These are phyloP conservation scores for Acromyrmex charruanus DNA, from an alignment of 1,140 invertebrate genomes.

Conservation along the genomic window DNA sequence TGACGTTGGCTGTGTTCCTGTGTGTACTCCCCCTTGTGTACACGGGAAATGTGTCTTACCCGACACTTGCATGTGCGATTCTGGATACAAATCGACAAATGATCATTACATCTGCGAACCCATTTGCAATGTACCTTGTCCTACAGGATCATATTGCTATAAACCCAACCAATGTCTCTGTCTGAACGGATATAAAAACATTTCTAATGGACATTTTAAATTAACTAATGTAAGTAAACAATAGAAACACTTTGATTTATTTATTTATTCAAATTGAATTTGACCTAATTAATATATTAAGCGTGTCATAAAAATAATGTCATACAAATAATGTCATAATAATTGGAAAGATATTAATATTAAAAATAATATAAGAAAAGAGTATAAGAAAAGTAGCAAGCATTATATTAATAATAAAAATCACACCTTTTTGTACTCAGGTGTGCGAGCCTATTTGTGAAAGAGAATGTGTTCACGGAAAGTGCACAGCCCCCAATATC, in stretches of 20 bases:
- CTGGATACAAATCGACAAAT: slow-evolving; percentile 53
- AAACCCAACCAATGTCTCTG: slow-evolving; percentile 21
- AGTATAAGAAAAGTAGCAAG: neutral
- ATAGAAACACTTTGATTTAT: neutral
- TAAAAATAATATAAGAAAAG: neutral
- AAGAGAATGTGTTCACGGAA: slow-evolving; percentile 53
- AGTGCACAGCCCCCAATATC: slow-evolving; percentile 74
- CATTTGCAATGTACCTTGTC: slow-evolving; percentile 46
- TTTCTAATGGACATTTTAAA: neutral
- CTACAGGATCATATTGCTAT: slow-evolving; percentile 19
- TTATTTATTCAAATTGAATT: slow-evolving; percentile 7
- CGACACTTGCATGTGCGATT: slow-evolving; percentile 71
- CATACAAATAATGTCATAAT: slow-evolving; percentile 8
- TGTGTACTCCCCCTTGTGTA: slow-evolving; percentile 64
- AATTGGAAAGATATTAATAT: neutral
- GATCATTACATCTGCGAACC: slow-evolving; percentile 51
- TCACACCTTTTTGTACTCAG: neutral
- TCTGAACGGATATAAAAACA: slow-evolving; percentile 24
- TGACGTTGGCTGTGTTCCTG: slow-evolving; percentile 60
- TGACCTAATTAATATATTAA: slow-evolving; percentile 13
- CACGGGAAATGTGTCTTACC: slow-evolving; percentile 75
- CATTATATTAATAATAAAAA: neutral
- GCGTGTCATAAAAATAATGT: slow-evolving; percentile 2
- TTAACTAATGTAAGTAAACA: slow-evolving; percentile 55
- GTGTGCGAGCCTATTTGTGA: slow-evolving; percentile 69